Evolutionary conservation across 2,797 vertebrate species (phyloP).

Genomic region (Apogon talboti): DNA sequence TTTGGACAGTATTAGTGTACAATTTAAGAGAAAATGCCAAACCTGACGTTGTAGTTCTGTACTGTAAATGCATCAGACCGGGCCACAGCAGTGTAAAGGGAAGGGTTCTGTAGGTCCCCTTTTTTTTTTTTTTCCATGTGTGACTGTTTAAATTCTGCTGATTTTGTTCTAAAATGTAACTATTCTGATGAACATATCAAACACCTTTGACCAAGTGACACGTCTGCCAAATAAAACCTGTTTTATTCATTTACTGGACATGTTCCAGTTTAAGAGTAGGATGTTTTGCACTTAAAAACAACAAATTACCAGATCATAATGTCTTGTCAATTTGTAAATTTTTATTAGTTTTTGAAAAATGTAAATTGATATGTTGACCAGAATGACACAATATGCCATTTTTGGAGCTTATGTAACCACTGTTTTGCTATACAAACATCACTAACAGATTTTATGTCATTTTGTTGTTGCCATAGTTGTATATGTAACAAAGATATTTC

Average conservation of each 20-base stretch:
- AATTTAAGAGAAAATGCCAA: neutral
- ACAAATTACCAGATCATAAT: neutral
- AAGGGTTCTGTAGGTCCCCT: neutral
- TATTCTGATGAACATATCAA: neutral
- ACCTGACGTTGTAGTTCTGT: neutral
- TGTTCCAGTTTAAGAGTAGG: too few species aligned
- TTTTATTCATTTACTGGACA: neutral
- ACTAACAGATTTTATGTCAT: conserved; percentile 7
- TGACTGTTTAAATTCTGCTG: neutral
- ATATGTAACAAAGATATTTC: conserved; percentile 17
- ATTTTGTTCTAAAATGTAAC: conserved; percentile 4
- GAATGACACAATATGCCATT: neutral
- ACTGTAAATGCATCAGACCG: neutral
- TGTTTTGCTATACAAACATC: neutral
- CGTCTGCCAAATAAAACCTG: neutral
- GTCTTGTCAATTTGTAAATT: neutral
- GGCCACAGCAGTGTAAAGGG: conserved; percentile 18
- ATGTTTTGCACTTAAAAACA: neutral
- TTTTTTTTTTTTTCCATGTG: neutral
- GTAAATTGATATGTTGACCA: neutral
- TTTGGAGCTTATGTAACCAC: conserved; percentile 7
- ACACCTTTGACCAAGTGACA: neutral
- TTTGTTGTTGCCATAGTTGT: conserved; percentile 19
- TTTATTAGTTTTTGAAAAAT: neutral
- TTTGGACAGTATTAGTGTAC: too few species aligned